These are phyloP conservation scores for Percopsis omiscomaycus DNA, from an alignment of 2,797 vertebrate species.

Conservation along the genomic window DNA sequence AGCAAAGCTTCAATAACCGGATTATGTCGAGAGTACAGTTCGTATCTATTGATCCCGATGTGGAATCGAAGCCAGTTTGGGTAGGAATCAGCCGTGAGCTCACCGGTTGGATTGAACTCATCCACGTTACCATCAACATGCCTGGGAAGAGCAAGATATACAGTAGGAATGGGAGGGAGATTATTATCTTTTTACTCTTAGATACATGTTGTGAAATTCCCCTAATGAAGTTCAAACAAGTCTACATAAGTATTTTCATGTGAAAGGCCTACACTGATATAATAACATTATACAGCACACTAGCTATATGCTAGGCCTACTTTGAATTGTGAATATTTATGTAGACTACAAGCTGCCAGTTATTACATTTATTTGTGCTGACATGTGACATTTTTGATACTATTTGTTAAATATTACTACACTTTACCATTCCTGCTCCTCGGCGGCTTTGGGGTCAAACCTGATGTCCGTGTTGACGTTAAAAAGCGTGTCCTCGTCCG, in stretches of 20 bases:
- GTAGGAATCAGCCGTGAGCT: conserved; percentile 86
- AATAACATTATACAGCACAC: too few species aligned
- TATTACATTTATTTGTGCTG: neutral
- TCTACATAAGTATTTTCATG: too few species aligned
- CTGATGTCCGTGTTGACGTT: conserved; percentile 93
- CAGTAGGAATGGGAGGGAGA: neutral
- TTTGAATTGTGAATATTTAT: too few species aligned
- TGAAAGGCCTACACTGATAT: too few species aligned
- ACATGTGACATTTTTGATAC: neutral
- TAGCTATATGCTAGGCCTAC: too few species aligned
- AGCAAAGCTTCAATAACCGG: conserved; percentile 90
- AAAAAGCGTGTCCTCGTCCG: conserved; percentile 90
- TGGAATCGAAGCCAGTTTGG: conserved; percentile 99
- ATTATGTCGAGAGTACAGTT: conserved; percentile 92
- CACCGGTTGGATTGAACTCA: conserved; percentile 85
- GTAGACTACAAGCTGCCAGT: too few species aligned
- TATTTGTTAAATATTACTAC: conserved; percentile 1
- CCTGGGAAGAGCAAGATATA: conserved; percentile 67
- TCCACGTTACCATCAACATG: conserved; percentile 82
- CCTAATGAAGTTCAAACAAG: too few species aligned
- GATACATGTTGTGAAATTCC: too few species aligned
- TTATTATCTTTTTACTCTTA: neutral
- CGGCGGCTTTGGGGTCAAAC: conserved; percentile 89
- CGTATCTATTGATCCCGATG: conserved; percentile 96
- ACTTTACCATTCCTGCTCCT: conserved; percentile 87